A percentile compares a stretch with the other conserved stretches of the same genome.
Conservation (phyloP, 1,140 invertebrate genomes). For the Leptinotarsa lineolata region DNA sequence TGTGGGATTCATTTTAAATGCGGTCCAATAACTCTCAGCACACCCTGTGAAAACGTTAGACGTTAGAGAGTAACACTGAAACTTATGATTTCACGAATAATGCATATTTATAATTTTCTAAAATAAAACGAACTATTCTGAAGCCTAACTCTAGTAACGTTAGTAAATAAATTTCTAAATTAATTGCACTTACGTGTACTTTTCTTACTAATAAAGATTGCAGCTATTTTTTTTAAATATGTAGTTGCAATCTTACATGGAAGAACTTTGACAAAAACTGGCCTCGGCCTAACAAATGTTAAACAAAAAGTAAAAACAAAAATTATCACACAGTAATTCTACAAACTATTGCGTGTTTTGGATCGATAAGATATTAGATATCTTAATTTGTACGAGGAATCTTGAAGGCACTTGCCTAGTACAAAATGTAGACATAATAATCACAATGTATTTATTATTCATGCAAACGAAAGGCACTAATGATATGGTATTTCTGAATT, state of each 20-base stretch:
- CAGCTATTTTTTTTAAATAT: conserved; percentile 31
- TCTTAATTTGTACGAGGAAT: conserved; percentile 27
- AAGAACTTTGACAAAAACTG: conserved; percentile 53
- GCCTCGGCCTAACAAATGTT: conserved; percentile 50
- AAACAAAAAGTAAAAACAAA: conserved; percentile 50
- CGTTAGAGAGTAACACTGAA: not conserved
- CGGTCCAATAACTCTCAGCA: no score
- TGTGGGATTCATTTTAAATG: no score
- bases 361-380: conserved; percentile 29
- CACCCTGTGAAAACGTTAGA: no score
- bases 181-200: conserved; percentile 51
- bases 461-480: not conserved
- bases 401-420: conserved; percentile 16
- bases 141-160: conserved; percentile 40
- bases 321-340: conserved; percentile 49
- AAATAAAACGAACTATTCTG: conserved; percentile 32
- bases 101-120: conserved; percentile 41
- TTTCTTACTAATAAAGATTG: conserved; percentile 41
- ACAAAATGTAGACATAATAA: not conserved
- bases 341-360: conserved; percentile 32
- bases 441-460: conserved; percentile 14
- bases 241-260: conserved; percentile 45
- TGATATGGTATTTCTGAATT: not conserved
- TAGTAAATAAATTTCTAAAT: conserved; percentile 50
- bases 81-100: conserved; percentile 21